These are phyloP conservation scores for Egretta garzetta DNA, from an alignment of 2,113 vertebrate species.

Conservation along the genomic window DNA sequence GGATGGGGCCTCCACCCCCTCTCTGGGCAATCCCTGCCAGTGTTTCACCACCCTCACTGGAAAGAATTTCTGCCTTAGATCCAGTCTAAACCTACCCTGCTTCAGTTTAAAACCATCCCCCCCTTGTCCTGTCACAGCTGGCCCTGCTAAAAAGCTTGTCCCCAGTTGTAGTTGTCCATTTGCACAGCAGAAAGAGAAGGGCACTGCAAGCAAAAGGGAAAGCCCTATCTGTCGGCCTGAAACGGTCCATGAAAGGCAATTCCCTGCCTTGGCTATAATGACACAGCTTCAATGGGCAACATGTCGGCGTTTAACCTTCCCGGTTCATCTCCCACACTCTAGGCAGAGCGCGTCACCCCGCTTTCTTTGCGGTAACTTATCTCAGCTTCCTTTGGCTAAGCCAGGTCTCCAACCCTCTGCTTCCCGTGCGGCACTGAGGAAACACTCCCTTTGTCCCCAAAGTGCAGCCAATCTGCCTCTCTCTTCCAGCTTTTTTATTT, in stretches of 20 bases:
- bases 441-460: background rate
- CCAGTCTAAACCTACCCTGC: too few relatives aligned
- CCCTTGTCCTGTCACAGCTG: too few relatives aligned
- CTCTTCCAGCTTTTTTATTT: background rate
- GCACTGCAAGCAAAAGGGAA: background rate
- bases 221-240: background rate
- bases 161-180: background rate
- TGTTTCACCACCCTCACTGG: too few relatives aligned
- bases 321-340: background rate
- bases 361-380: background rate
- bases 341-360: rapidly evolving
- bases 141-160: too few relatives aligned
- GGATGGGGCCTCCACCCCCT: too few relatives aligned
- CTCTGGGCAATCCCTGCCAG: too few relatives aligned
- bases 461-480: background rate
- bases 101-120: too few relatives aligned
- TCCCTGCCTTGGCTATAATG: background rate
- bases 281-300: background rate
- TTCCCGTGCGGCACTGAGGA: background rate
- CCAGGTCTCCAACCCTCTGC: background rate
- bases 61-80: too few relatives aligned
- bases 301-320: too few relatives aligned
- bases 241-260: background rate
- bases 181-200: background rate
- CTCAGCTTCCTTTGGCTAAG: background rate